phyloP scores from a whole-genome alignment of 2,888 invertebrate species.

The Pseudococcus jackbeardsleyi region DNA sequence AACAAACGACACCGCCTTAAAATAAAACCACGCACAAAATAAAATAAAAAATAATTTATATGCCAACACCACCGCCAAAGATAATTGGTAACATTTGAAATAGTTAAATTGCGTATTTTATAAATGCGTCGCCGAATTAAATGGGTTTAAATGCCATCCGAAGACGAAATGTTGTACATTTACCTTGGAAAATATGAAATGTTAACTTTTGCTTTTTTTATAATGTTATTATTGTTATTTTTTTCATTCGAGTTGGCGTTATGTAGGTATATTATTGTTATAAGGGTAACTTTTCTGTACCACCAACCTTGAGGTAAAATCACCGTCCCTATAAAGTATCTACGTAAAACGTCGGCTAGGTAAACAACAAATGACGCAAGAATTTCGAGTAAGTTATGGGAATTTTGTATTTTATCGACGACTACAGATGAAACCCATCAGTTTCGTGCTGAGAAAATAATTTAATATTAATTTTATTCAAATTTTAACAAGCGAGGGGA shows the following conservation, averaged over 20 bases:
- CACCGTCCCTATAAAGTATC: not conserved
- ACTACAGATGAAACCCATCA: not conserved
- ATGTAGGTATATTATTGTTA: constrained; percentile 23
- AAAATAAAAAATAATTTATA: constrained; percentile 1
- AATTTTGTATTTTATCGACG: not conserved
- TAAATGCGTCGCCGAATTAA: constrained; percentile 36
- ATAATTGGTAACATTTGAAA: constrained; percentile 43
- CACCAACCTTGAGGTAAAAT: not conserved
- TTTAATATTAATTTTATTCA: not conserved
- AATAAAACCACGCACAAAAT: not conserved
- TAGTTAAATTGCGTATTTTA: constrained; percentile 16
- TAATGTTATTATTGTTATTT: constrained; percentile 32
- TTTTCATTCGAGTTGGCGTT: constrained; percentile 48
- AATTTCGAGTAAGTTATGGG: not conserved
- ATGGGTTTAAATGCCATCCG: constrained; percentile 26
- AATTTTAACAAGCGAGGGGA: not conserved
- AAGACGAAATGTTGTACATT: constrained; percentile 36
- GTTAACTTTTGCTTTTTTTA: constrained; percentile 21
- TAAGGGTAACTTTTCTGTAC: constrained; percentile 24
- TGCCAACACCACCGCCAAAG: constrained; percentile 31
- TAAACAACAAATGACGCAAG: not conserved
- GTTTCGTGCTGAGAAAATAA: not conserved
- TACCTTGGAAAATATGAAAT: constrained; percentile 32
- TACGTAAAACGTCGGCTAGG: not conserved
- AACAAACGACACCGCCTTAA: not conserved